These are phyloP conservation scores for Dromaius novaehollandiae DNA, from an alignment of 2,113 vertebrate species.

Conservation along the genomic window DNA sequence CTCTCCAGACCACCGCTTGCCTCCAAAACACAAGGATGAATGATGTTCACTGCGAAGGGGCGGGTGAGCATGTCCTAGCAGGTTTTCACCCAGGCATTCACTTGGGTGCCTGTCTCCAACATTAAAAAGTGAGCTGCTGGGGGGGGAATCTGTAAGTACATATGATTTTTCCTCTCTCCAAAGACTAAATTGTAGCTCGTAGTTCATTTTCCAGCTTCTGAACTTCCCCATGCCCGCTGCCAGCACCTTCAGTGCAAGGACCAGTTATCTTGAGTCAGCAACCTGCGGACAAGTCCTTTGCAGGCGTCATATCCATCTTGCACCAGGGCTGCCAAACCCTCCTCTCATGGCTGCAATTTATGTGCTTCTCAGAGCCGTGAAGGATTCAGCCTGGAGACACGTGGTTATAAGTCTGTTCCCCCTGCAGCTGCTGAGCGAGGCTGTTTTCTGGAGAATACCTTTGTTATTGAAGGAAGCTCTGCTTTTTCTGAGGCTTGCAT, in stretches of 20 bases:
- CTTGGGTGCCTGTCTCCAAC: not conserved
- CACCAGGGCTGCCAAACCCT: accelerated
- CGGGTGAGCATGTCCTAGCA: accelerated
- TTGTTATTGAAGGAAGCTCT: not conserved
- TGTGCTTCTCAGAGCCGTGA: not conserved
- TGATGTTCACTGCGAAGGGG: not conserved
- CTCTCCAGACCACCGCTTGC: too few relatives aligned
- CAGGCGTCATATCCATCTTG: accelerated
- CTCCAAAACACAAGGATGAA: accelerated
- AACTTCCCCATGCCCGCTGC: not conserved
- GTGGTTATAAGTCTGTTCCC: accelerated
- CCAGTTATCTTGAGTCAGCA: not conserved
- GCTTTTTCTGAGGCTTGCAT: not conserved
- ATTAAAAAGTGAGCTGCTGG: not conserved
- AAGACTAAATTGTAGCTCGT: not conserved
- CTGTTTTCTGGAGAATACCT: not conserved
- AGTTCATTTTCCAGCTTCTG: not conserved
- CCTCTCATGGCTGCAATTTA: not conserved
- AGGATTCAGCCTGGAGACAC: not conserved
- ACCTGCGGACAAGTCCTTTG: not conserved
- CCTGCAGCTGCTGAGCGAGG: not conserved
- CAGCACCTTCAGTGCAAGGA: not conserved
- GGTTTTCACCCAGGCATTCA: accelerated
- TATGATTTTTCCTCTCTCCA: too few relatives aligned
- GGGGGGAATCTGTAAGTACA: not conserved